Percentiles rank a stretch among this genome's conserved stretches.
phyloP scores from a whole-genome alignment of 2,797 vertebrate species.

The Miichthys miiuy region DNA sequence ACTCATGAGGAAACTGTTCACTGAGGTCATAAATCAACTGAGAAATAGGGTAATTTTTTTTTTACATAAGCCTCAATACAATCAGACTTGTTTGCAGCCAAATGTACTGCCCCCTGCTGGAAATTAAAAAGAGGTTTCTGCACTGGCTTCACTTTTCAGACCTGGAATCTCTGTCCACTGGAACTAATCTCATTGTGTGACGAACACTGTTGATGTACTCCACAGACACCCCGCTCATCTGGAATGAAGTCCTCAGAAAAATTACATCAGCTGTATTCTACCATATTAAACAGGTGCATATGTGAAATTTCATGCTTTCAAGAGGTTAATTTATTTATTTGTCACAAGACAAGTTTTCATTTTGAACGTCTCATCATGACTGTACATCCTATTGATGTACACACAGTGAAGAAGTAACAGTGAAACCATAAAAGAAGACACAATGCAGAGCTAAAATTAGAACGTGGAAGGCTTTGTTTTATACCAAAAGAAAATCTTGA shows the following conservation, averaged over 20 bases:
- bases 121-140: too few species aligned
- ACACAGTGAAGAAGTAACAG: neutral
- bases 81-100: too few species aligned
- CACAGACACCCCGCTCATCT: neutral
- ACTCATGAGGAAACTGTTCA: too few species aligned
- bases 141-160: too few species aligned
- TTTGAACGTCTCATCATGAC: neutral
- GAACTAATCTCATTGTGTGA: neutral
- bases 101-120: too few species aligned
- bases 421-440: neutral
- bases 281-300: neutral
- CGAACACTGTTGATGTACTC: neutral
- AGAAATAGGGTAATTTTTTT: too few species aligned
- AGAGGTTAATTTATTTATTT: neutral
- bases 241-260: neutral
- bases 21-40: too few species aligned
- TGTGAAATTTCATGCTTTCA: neutral
- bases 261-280: neutral
- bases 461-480: neutral
- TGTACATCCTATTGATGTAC: neutral
- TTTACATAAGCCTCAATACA: too few species aligned
- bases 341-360: neutral
- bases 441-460: neutral
- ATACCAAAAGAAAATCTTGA: conserved; percentile 5
- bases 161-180: too few species aligned